Evolutionary conservation across 2,888 invertebrate species (phyloP), one percentile per base, ranked within the genome.

Genomic region (Lasioglossum zephyrum): DNA sequence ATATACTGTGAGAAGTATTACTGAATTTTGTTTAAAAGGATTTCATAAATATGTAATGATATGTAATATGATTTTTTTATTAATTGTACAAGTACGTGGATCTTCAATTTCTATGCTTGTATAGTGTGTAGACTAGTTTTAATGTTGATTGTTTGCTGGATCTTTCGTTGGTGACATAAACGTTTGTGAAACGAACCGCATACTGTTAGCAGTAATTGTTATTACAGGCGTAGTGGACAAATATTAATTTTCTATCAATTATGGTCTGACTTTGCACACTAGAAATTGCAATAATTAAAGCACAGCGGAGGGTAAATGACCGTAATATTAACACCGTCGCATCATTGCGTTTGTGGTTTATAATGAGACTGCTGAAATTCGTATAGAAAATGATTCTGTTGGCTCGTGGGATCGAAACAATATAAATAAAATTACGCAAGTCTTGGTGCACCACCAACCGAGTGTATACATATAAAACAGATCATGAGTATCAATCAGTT

Each of bases 181-280:
- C 31, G 31, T 63, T 31, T 31, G 63, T 11, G 5, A 31, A 31
- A 63, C 31, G 31, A 63, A 16, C 63, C 31, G 13, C 16, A 63
- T 31, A 5, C 31, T 31, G 31, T 63, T 63, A 2, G 6, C 31
- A 16, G 6, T 63, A 16, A 63, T 63, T 63, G 31, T 31, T 63
- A 63, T 60, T 26, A 26, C 16, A 63, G 31, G 13, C 31, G 63
- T 31, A 31, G 63, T 31, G 63, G 63, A 63, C 31, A 63, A 63
- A 63, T 63, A 63, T 31, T 26, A 63, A 63, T 63, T 63, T 63
- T 63, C 63, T 31, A 63, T 63, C 63, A 13, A 63, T 63, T 31
- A 63, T 63, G 16, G 11, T 16, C n/a, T 31, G 16, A 31, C 31
- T 63, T 63, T 63, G 63, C 31, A 11, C 63, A 6, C 6, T 6